Conservation (phyloP, 2,797 vertebrate genomes). For the Poeciliopsis gracilis region DNA sequence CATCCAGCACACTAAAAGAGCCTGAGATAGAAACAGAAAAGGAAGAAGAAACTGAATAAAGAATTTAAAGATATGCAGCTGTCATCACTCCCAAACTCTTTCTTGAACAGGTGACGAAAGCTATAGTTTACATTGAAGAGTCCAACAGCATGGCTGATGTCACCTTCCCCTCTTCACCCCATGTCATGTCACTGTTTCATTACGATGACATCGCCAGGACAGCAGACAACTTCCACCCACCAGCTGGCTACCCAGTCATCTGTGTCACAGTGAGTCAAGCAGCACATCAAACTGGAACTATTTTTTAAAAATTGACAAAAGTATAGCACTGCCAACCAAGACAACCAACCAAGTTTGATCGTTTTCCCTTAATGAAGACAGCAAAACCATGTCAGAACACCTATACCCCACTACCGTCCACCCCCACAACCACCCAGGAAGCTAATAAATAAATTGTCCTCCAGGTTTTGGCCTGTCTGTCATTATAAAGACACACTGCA, state of each 20-base stretch:
- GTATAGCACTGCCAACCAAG: background rate
- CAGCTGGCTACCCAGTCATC: constrained; percentile 91
- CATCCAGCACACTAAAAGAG: background rate
- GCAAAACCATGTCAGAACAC: constrained; percentile 9
- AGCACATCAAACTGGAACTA: background rate
- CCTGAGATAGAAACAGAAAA: background rate
- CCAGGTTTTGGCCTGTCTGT: constrained; percentile 19
- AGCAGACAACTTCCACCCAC: constrained; percentile 76
- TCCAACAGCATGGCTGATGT: constrained; percentile 91
- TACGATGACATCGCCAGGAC: constrained; percentile 85
- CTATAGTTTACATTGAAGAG: constrained; percentile 95
- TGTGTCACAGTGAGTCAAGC: constrained; percentile 88
- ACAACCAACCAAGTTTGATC: background rate
- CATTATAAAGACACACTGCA: constrained; percentile 46
- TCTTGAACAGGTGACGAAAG: constrained; percentile 85
- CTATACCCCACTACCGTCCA: background rate
- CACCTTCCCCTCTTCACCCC: constrained; percentile 93
- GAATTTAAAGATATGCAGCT: background rate
- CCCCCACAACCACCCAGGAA: constrained; percentile 11
- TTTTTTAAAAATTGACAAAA: background rate
- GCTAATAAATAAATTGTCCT: constrained; percentile 42
- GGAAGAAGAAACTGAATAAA: background rate
- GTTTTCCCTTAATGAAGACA: constrained; percentile 14
- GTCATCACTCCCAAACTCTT: background rate
- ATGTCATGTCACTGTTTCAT: constrained; percentile 87